Evolutionary conservation across 2,797 vertebrate species (phyloP), one percentile per base, ranked within the genome.

Genomic region (Alfaro cultratus): DNA sequence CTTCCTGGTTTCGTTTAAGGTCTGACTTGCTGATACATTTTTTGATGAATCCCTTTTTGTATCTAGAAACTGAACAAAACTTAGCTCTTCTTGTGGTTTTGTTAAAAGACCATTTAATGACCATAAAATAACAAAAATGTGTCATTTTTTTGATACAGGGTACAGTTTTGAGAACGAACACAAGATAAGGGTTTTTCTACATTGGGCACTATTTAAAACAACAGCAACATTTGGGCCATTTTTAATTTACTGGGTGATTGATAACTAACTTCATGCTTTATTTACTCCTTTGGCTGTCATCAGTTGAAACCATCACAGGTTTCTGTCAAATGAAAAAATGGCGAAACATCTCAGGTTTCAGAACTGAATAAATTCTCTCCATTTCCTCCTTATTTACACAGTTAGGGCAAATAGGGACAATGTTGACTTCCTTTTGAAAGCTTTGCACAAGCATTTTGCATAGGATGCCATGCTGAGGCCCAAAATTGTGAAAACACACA

Each of bases 401-500:
- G 36, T 18, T 21, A 36, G 36, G 70, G 80, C 73, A 76, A 84
- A 82, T 70, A 74, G 60, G 53, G 9, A 18, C 5, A 45, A 53
- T 7, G 11, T 51, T 23, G 43, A 64, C 26, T 68, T 67, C 60
- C 47, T 87, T 83, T 71, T 78, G 51, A 77, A 79, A 80, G 60
- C 39, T 43, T 73, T 34, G 51, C 36, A 26, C 16, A 11, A 60
- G 47, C 45, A 47, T 43, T 88, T 88, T 81, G 83, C 62, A 78
- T 83, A 31, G 0, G 55, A 60, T 73, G 29, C 39, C n/a, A 10
- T 41, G 18, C 55, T 16, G 72, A 75, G 80, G 13, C 71, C 47
- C 73, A 73, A 75, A 49, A 83, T 29, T 64, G 10, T 70, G 49
- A 75, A 81, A 80, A 88, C 26, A 67, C 77, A 71, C 71, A 51